Conservation (phyloP, 2,888 invertebrate genomes). For the Lasioglossum leucozonium region DNA sequence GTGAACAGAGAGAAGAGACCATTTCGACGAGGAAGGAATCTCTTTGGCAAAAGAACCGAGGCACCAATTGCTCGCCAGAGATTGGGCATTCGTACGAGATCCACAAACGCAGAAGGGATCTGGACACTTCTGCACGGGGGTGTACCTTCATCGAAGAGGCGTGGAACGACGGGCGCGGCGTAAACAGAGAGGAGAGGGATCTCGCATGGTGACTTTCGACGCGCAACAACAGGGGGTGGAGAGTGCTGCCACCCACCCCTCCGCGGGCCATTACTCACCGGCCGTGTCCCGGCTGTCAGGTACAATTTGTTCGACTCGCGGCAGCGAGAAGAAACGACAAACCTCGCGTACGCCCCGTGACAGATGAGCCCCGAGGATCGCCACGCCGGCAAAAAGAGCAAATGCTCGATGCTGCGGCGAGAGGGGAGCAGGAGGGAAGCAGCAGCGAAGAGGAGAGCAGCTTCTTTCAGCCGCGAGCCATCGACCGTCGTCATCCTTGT, state of each 20-base stretch:
- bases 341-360: slow-evolving; percentile 59
- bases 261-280: slow-evolving; percentile 67
- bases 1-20: background rate
- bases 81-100: background rate
- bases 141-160: slow-evolving; percentile 53
- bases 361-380: slow-evolving; percentile 60
- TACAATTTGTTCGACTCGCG: slow-evolving; percentile 71
- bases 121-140: background rate
- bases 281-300: slow-evolving; percentile 65
- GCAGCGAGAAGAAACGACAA: slow-evolving; percentile 63
- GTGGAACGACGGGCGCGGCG: slow-evolving; percentile 28
- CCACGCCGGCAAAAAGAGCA: slow-evolving; percentile 19
- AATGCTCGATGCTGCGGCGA: slow-evolving; percentile 1
- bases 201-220: slow-evolving; percentile 65
- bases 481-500: slow-evolving; percentile 21
- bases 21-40: background rate
- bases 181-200: slow-evolving; percentile 56
- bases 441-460: background rate
- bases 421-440: background rate
- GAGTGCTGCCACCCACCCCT: slow-evolving; percentile 56
- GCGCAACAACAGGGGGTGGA: slow-evolving; percentile 41
- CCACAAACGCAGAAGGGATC: background rate
- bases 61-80: background rate
- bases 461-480: background rate
- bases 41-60: background rate